A percentile compares a stretch with the other conserved stretches of the same genome.
Evolutionary conservation across 2,113 vertebrate species (phyloP).

Genomic region (Ammodytes marinus): DNA sequence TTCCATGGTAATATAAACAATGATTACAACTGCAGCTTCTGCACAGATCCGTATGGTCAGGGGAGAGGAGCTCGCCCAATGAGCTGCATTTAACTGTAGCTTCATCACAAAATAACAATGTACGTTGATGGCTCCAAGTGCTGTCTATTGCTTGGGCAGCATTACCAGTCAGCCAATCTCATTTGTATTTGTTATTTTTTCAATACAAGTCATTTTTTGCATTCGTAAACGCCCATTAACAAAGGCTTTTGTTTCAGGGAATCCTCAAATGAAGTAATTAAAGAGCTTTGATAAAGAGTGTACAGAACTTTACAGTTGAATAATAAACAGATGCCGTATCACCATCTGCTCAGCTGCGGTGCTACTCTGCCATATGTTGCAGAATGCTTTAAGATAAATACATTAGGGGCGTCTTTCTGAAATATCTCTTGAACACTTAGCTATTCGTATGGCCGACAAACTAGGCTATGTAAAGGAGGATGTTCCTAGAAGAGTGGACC

Average conservation of each 20-base stretch:
- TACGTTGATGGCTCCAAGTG: neutral
- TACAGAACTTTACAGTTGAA: constrained; percentile 27
- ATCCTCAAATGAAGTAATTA: neutral
- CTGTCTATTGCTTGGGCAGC: neutral
- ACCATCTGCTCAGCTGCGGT: constrained; percentile 22
- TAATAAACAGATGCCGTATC: constrained; percentile 37
- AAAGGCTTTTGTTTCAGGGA: neutral
- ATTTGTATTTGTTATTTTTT: neutral
- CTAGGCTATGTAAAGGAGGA: neutral
- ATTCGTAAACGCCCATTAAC: neutral
- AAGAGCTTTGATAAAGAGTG: neutral
- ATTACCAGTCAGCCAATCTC: neutral
- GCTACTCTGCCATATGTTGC: constrained; percentile 35
- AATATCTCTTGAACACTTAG: constrained; percentile 5
- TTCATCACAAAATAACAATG: neutral
- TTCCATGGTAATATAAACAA: constrained; percentile 13
- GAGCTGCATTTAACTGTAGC: neutral
- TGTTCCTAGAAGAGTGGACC: too few relatives aligned
- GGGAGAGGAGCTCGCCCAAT: neutral
- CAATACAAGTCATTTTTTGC: neutral
- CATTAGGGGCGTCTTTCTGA: neutral
- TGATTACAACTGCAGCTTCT: constrained; percentile 33
- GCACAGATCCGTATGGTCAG: neutral
- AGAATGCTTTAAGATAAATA: constrained; percentile 17
- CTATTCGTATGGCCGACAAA: neutral